phyloP scores from a whole-genome alignment of 2,113 vertebrate species.

The Brachyhypopomus occidentalis region DNA sequence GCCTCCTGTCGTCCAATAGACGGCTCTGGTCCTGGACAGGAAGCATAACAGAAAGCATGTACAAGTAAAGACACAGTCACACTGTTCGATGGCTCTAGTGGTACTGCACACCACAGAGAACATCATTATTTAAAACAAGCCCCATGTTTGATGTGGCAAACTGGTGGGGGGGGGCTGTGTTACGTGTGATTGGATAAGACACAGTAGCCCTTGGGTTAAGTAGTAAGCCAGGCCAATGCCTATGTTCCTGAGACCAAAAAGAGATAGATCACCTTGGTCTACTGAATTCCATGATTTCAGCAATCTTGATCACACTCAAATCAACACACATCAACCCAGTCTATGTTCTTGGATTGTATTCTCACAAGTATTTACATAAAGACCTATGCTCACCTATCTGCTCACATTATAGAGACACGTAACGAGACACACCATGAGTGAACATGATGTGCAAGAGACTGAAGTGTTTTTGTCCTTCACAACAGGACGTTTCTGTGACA shows the following conservation, averaged over 20 bases:
- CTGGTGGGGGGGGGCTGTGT: not conserved
- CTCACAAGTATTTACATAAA: not conserved
- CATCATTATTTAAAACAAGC: not conserved
- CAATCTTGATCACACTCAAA: not conserved
- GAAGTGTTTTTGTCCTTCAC: not conserved
- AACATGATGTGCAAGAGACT: not conserved
- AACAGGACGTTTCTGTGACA: conserved; percentile 10
- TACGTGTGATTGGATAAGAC: not conserved
- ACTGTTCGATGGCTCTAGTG: not conserved
- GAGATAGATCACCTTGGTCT: not conserved
- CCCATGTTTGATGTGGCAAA: conserved; percentile 2
- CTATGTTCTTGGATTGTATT: not conserved
- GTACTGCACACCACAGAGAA: conserved; percentile 11
- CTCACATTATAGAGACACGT: conserved; percentile 6
- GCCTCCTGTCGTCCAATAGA: conserved; percentile 87
- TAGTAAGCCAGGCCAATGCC: not conserved
- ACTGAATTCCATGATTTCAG: not conserved
- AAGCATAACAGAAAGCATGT: not conserved
- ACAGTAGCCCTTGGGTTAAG: not conserved
- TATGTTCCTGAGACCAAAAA: conserved; percentile 4
- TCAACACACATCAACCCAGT: conserved; percentile 7
- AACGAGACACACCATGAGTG: not conserved
- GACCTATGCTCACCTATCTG: not conserved
- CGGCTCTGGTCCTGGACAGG: conserved; percentile 66
- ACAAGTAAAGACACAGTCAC: not conserved